These are phyloP conservation scores for Callyntrura guangdongensis DNA, from an alignment of 2,888 invertebrate genomes.

Conservation along the genomic window DNA sequence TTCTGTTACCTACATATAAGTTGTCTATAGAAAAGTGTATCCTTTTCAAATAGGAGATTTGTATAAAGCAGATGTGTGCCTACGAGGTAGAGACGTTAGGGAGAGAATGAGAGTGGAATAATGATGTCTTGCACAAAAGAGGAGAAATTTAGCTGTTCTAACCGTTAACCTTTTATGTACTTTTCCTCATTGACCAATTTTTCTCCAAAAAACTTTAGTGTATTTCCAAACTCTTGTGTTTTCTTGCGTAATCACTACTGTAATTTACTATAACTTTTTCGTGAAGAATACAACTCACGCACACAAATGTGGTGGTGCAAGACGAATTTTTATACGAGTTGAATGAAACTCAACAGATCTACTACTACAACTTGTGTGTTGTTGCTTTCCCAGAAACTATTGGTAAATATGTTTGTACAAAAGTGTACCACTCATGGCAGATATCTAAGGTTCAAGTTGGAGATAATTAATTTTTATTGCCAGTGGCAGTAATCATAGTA, in stretches of 20 bases:
- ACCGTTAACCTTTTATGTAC: neutral
- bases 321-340: neutral
- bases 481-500: no score
- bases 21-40: neutral
- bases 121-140: slow-evolving; percentile 38
- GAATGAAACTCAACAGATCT: no score
- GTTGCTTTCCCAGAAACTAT: no score
- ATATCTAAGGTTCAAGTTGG: no score
- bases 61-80: neutral
- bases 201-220: neutral
- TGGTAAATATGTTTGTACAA: no score
- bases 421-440: no score
- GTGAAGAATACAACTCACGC: neutral
- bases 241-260: neutral
- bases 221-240: neutral
- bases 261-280: neutral
- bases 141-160: slow-evolving; percentile 24
- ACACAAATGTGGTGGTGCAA: neutral
- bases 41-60: neutral
- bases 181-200: neutral
- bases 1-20: neutral
- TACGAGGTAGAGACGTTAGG: neutral
- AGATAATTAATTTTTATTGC: no score
- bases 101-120: slow-evolving; percentile 51
- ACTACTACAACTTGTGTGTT: no score